Conservation (phyloP, 2,113 vertebrate species). For the Progne subis region DNA sequence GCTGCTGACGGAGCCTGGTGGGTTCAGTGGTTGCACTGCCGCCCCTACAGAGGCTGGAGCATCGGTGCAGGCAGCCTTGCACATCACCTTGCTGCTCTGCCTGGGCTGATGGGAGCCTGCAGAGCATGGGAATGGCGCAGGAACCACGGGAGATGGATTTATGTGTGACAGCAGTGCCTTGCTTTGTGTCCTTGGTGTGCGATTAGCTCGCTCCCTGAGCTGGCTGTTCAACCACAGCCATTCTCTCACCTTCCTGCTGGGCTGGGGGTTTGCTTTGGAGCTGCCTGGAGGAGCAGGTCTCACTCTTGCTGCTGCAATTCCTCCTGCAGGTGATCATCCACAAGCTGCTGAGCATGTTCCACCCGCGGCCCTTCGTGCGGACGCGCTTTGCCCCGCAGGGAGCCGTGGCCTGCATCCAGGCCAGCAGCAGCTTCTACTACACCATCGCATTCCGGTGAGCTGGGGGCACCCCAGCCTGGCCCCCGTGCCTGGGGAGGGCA, state of each 20-base stretch:
- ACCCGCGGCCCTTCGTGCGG: conserved; percentile 90
- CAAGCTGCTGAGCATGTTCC: conserved; percentile 92
- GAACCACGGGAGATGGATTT: background rate
- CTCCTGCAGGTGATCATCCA: conserved; percentile 85
- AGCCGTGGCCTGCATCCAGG: conserved; percentile 88
- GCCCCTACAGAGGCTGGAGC: background rate
- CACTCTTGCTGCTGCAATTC: background rate
- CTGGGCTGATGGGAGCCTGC: background rate
- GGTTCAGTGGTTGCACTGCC: background rate
- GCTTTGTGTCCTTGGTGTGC: background rate
- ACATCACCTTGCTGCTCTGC: background rate
- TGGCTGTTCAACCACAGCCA: background rate
- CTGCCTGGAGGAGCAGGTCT: background rate
- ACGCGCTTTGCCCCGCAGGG: conserved; percentile 95
- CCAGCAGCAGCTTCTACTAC: conserved; percentile 89
- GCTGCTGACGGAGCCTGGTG: background rate
- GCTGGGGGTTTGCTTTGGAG: background rate
- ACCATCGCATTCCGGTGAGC: conserved; percentile 88
- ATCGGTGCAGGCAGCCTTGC: background rate
- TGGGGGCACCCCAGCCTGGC: background rate
- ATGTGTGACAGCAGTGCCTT: background rate
- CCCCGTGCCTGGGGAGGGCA: background rate
- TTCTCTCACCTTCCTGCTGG: background rate
- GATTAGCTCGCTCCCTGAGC: background rate
- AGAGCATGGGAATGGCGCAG: background rate